Percentiles rank a stretch among this genome's conserved stretches.
Conservation (phyloP, 2,113 vertebrate species). For the Eidolon helvum region DNA sequence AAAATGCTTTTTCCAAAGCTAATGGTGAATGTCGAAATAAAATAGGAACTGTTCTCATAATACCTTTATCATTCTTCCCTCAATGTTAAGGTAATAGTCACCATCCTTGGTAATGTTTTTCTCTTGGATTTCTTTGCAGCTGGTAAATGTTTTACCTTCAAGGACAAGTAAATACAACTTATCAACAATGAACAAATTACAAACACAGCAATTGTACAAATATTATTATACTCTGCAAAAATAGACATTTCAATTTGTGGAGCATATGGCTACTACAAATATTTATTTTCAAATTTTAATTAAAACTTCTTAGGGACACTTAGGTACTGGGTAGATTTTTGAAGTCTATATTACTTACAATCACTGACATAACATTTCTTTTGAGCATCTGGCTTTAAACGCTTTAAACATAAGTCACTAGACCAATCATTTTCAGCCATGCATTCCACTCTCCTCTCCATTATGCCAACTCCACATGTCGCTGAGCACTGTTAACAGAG, state of each 20-base stretch:
- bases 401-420: slow-evolving; percentile 88
- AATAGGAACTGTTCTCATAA: not conserved
- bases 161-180: slow-evolving; percentile 66
- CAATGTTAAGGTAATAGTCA: slow-evolving; percentile 90
- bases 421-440: slow-evolving; percentile 83
- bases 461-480: slow-evolving; percentile 90
- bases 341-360: slow-evolving; percentile 87
- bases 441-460: slow-evolving; percentile 90
- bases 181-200: slow-evolving; percentile 38
- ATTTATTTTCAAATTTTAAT: slow-evolving; percentile 55
- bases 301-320: not conserved
- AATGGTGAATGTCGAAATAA: slow-evolving; percentile 10
- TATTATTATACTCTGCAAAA: not conserved
- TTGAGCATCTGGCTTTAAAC: slow-evolving; percentile 88
- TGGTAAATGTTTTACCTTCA: slow-evolving; percentile 89
- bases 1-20: slow-evolving; percentile 24
- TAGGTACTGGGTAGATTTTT: not conserved
- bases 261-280: not conserved
- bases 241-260: not conserved
- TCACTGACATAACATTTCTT: slow-evolving; percentile 86
- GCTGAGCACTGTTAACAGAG: slow-evolving; percentile 89
- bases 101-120: slow-evolving; percentile 89
- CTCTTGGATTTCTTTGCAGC: slow-evolving; percentile 92
- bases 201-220: not conserved
- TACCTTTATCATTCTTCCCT: slow-evolving; percentile 92